A percentile compares a stretch with the other conserved stretches of the same genome.
Evolutionary conservation across 2,797 vertebrate species (phyloP).

Genomic region (Arrhamphus sclerolepis): DNA sequence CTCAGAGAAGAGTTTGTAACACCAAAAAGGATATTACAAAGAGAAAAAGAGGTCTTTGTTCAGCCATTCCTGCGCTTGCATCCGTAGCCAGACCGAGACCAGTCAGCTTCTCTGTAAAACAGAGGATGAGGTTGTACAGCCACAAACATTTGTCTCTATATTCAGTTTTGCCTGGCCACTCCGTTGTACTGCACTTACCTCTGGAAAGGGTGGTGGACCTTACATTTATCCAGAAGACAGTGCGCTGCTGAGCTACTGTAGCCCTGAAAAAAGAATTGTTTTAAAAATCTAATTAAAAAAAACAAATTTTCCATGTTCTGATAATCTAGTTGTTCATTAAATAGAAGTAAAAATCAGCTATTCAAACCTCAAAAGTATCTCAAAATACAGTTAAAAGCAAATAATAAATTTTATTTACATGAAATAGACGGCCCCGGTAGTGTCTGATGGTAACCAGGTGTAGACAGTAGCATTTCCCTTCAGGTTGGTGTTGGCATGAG

Average conservation of each 20-base stretch:
- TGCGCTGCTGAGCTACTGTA: slow-evolving; percentile 67
- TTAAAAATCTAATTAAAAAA: no score
- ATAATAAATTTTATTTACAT: slow-evolving; percentile 51
- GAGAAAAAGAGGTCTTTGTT: slow-evolving; percentile 30
- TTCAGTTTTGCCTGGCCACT: not conserved
- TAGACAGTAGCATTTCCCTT: slow-evolving; percentile 69
- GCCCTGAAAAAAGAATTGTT: slow-evolving; percentile 57
- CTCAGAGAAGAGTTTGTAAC: slow-evolving; percentile 24
- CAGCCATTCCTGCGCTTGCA: slow-evolving; percentile 7
- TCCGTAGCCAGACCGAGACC: slow-evolving; percentile 18
- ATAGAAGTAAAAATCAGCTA: no score
- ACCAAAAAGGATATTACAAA: slow-evolving; percentile 38
- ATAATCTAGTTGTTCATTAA: no score
- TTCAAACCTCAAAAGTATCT: no score
- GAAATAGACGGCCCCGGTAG: slow-evolving; percentile 53
- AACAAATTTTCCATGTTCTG: no score
- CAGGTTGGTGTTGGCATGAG: slow-evolving; percentile 71
- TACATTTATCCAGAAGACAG: slow-evolving; percentile 75
- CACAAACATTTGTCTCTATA: slow-evolving; percentile 1
- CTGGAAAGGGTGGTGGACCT: slow-evolving; percentile 62
- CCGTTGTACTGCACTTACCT: slow-evolving; percentile 45
- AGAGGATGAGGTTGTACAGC: not conserved
- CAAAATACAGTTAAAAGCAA: not conserved
- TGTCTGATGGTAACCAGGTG: slow-evolving; percentile 65
- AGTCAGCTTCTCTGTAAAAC: slow-evolving; percentile 14